A percentile compares a stretch with the other conserved stretches of the same genome.
phyloP scores from a whole-genome alignment of 2,888 invertebrate genomes.

The Myopa testacea region DNA sequence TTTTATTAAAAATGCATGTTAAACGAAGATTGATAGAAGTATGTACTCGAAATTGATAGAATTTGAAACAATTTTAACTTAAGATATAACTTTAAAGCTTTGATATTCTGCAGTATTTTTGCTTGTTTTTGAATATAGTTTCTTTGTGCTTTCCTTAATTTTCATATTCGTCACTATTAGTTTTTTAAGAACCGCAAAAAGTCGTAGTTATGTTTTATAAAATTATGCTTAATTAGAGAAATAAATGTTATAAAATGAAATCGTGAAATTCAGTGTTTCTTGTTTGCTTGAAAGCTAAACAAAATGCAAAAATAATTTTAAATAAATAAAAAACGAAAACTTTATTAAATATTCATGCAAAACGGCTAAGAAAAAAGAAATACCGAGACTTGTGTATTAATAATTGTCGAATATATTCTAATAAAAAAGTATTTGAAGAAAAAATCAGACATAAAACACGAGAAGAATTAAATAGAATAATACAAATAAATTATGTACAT shows the following conservation, averaged over 20 bases:
- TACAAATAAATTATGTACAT: constrained; percentile 58
- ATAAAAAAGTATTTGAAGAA: constrained; percentile 33
- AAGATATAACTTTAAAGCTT: too few relatives aligned
- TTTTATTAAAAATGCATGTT: too few relatives aligned
- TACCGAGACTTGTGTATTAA: constrained; percentile 22
- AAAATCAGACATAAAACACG: constrained; percentile 36
- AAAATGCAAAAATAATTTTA: constrained; percentile 10
- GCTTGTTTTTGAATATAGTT: too few relatives aligned
- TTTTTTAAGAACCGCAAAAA: too few relatives aligned
- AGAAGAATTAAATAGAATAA: constrained; percentile 29
- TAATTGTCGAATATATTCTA: constrained; percentile 31
- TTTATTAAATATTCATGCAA: constrained; percentile 39
- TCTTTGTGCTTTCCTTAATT: too few relatives aligned
- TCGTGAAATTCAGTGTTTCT: background rate
- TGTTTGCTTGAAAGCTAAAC: background rate
- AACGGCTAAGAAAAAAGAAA: constrained; percentile 37
- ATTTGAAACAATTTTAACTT: too few relatives aligned
- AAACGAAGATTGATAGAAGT: too few relatives aligned
- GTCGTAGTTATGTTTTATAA: background rate
- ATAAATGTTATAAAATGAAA: background rate
- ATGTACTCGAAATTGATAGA: too few relatives aligned
- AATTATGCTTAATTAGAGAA: background rate
- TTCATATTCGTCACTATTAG: too few relatives aligned
- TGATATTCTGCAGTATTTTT: too few relatives aligned
- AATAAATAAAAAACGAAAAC: constrained; percentile 36